Evolutionary conservation across 2,888 invertebrate species (phyloP).

Genomic region (Drosophila mimetica): DNA sequence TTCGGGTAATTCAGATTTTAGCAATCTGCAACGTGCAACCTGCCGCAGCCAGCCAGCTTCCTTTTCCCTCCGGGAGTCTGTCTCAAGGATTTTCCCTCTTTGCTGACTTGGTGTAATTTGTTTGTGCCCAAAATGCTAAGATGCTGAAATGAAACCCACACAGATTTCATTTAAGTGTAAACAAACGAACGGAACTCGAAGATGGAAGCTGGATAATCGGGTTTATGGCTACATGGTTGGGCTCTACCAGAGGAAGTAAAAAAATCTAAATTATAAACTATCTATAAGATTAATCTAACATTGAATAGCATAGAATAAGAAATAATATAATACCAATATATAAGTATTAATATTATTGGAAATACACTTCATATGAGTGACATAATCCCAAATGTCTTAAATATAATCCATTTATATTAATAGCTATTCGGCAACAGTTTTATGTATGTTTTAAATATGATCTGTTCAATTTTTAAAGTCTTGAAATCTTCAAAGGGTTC

Average conservation of each 20-base stretch:
- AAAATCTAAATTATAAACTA: too few relatives aligned
- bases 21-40: slow-evolving; percentile 44
- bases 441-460: too few relatives aligned
- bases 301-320: too few relatives aligned
- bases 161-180: slow-evolving; percentile 63
- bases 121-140: slow-evolving; percentile 63
- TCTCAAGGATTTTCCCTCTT: slow-evolving; percentile 58
- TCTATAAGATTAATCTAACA: too few relatives aligned
- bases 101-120: slow-evolving; percentile 71
- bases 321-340: too few relatives aligned
- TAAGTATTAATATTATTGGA: too few relatives aligned
- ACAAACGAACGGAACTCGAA: slow-evolving; percentile 46
- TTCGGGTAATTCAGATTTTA: slow-evolving; percentile 50
- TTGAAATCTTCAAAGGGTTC: neutral
- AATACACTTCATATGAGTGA: too few relatives aligned
- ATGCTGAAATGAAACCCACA: slow-evolving; percentile 60
- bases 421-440: too few relatives aligned
- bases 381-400: too few relatives aligned
- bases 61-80: slow-evolving; percentile 1
- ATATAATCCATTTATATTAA: neutral
- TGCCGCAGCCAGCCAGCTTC: slow-evolving; percentile 28
- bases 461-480: too few relatives aligned
- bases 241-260: too few relatives aligned
- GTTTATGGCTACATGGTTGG: slow-evolving; percentile 1
- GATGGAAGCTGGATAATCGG: slow-evolving; percentile 13